phyloP scores from a whole-genome alignment of 1,140 invertebrate species.

The Cydia strobilella region DNA sequence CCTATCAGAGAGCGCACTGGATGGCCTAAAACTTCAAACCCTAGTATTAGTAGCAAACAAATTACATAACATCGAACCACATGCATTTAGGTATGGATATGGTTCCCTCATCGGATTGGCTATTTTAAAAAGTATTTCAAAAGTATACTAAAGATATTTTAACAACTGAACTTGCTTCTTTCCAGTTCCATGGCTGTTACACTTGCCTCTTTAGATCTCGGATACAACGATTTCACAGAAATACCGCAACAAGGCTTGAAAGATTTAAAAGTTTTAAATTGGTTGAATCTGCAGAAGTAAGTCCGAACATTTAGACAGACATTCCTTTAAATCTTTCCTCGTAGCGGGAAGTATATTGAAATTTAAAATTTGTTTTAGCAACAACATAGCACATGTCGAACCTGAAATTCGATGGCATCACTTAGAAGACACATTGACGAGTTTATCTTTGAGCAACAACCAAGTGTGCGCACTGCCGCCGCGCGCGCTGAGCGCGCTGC shows the following conservation, averaged over 20 bases:
- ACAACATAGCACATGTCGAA: conserved; percentile 64
- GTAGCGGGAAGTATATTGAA: conserved; percentile 38
- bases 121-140: not conserved
- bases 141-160: conserved; percentile 7
- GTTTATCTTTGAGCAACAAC: conserved; percentile 91
- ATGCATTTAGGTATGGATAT: conserved; percentile 66
- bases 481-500: conserved; percentile 81
- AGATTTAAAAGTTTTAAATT: conserved; percentile 84
- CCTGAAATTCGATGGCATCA: conserved; percentile 83
- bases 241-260: conserved; percentile 84
- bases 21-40: conserved; percentile 69
- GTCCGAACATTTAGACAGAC: conserved; percentile 51
- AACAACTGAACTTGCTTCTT: conserved; percentile 48
- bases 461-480: conserved; percentile 85
- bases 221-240: conserved; percentile 86
- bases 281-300: conserved; percentile 89
- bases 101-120: not conserved
- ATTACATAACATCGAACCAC: conserved; percentile 69
- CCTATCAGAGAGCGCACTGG: conserved; percentile 70
- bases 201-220: conserved; percentile 86
- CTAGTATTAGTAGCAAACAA: conserved; percentile 74
- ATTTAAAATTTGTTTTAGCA: conserved; percentile 60
- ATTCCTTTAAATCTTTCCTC: conserved; percentile 42
- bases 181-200: conserved; percentile 82
- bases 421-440: conserved; percentile 86